phyloP scores from a whole-genome alignment of 2,888 invertebrate genomes.

The Merodon equestris region DNA sequence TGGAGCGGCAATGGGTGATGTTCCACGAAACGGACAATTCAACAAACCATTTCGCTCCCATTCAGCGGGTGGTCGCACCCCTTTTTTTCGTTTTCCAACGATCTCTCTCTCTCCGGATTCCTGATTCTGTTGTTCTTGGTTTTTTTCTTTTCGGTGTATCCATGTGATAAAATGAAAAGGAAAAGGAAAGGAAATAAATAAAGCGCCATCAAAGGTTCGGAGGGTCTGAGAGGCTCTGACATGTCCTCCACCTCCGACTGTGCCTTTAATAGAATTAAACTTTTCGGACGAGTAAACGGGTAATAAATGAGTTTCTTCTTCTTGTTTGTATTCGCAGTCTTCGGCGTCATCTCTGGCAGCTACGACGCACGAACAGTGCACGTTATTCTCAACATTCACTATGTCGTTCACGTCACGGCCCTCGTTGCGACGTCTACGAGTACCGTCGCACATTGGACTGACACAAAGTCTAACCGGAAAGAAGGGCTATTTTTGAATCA shows the following conservation, averaged over 20 bases:
- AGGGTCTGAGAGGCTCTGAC: slow-evolving; percentile 32
- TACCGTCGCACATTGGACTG: slow-evolving; percentile 22
- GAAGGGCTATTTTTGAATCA: slow-evolving; percentile 66
- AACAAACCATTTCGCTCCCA: too few relatives aligned
- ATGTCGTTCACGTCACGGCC: slow-evolving; percentile 3
- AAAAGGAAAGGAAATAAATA: slow-evolving; percentile 50
- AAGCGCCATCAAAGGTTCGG: slow-evolving; percentile 62
- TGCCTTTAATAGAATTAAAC: slow-evolving; percentile 59
- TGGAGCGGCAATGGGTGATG: not conserved
- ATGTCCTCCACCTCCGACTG: slow-evolving; percentile 47
- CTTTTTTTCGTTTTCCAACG: slow-evolving; percentile 39
- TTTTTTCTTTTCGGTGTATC: slow-evolving; percentile 19
- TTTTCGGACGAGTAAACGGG: slow-evolving; percentile 66
- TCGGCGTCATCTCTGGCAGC: too few relatives aligned
- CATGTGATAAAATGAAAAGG: slow-evolving; percentile 57
- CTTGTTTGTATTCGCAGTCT: not conserved
- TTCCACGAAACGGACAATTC: not conserved
- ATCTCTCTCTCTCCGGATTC: slow-evolving; percentile 3
- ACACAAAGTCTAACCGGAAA: slow-evolving; percentile 55
- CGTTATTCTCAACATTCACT: too few relatives aligned
- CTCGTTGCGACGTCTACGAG: slow-evolving; percentile 13
- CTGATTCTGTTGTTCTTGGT: slow-evolving; percentile 32
- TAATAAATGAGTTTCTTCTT: slow-evolving; percentile 65
- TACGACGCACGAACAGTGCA: too few relatives aligned
- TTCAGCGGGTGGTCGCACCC: slow-evolving; percentile 66